These are phyloP conservation scores for Sporophila hypoxantha DNA, from an alignment of 2,113 vertebrate species.

Conservation along the genomic window DNA sequence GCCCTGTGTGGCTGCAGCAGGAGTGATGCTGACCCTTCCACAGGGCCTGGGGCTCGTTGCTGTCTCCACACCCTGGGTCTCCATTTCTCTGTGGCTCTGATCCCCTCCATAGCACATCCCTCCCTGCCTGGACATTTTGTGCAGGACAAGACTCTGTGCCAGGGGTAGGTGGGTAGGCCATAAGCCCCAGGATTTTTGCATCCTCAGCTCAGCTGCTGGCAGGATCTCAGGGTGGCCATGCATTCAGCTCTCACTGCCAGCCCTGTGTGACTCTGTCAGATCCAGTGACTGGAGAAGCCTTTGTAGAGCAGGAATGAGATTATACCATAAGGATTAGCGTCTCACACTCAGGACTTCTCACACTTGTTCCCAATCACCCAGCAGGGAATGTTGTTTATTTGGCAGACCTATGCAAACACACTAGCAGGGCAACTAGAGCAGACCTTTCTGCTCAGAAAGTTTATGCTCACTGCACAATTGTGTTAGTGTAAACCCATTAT, in stretches of 20 bases:
- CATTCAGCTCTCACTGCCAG: background rate
- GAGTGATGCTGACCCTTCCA: fast-evolving
- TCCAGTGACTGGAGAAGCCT: background rate
- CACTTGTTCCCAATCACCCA: background rate
- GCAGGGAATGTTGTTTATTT: constrained; percentile 7
- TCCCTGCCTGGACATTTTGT: background rate
- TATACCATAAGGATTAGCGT: background rate
- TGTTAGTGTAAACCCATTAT: background rate
- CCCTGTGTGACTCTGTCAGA: background rate
- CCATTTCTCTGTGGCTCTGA: background rate
- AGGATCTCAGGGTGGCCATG: fast-evolving
- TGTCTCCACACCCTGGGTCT: background rate
- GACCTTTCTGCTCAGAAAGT: background rate
- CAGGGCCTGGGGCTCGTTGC: fast-evolving
- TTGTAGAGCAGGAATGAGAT: background rate
- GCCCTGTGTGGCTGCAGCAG: background rate
- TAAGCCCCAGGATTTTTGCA: background rate
- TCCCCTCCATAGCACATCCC: too few species aligned
- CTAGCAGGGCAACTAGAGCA: background rate
- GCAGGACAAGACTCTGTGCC: fast-evolving
- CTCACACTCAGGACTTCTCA: background rate
- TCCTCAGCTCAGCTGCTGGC: background rate
- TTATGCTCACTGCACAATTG: background rate
- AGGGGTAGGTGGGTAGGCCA: background rate
- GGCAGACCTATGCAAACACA: background rate